Evolutionary conservation across 2,113 vertebrate species (phyloP).

Genomic region (Mus spicilegus): DNA sequence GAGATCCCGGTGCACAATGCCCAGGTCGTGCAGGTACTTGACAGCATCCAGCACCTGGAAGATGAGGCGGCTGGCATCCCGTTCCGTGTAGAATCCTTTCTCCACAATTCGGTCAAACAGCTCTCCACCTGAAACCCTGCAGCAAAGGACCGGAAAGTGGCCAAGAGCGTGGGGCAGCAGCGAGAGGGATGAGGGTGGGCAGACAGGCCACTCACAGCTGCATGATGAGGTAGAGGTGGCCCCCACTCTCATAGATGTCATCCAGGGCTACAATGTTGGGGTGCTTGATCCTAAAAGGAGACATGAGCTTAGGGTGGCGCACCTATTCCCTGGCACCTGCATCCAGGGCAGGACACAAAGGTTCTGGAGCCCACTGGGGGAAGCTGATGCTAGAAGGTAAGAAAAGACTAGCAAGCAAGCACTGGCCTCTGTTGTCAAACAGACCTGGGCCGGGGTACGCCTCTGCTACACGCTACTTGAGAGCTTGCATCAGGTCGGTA

Average conservation of each 20-base stretch:
- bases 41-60: constrained; percentile 97
- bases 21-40: constrained; percentile 97
- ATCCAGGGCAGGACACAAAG: neutral
- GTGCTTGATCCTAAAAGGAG: constrained; percentile 93
- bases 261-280: constrained; percentile 98
- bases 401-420: neutral
- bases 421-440: neutral
- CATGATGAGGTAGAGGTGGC: constrained; percentile 99
- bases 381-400: neutral
- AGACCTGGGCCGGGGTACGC: neutral
- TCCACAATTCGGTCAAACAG: constrained; percentile 99
- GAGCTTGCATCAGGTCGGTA: neutral
- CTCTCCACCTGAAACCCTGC: constrained; percentile 96
- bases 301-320: neutral
- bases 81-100: constrained; percentile 98
- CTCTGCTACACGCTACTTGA: neutral
- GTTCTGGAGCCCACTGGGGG: neutral
- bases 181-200: neutral
- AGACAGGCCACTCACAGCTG: constrained; percentile 93
- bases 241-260: constrained; percentile 97
- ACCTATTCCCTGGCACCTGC: neutral
- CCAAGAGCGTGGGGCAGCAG: neutral
- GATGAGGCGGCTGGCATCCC: constrained; percentile 97
- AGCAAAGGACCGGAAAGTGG: constrained; percentile 11
- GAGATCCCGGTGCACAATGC: constrained; percentile 97